These are phyloP conservation scores for Nomada fabriciana DNA, from an alignment of 2,888 invertebrate species.

Conservation along the genomic window DNA sequence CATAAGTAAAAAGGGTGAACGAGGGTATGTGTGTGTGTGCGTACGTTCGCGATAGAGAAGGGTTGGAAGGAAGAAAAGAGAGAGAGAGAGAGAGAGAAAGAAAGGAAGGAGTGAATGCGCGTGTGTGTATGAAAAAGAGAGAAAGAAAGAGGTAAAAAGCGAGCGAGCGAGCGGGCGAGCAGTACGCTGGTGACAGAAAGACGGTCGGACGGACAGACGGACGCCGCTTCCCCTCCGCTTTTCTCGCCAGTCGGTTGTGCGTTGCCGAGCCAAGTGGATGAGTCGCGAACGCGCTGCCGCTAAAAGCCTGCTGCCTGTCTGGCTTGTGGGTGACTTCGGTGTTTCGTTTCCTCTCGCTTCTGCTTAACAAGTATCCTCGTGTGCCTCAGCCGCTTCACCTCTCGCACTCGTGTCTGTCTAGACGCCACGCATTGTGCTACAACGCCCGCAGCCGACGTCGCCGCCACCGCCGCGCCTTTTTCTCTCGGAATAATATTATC, in stretches of 20 bases:
- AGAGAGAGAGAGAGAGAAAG: conserved; percentile 9
- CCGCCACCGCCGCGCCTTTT: conserved; percentile 4
- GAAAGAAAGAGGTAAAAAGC: conserved; percentile 5
- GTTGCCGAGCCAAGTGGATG: conserved; percentile 81
- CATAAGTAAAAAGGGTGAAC: not conserved
- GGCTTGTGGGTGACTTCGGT: conserved; percentile 36
- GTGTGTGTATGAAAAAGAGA: conserved; percentile 7
- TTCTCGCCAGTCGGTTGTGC: conserved; percentile 81
- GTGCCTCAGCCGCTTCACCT: conserved; percentile 18
- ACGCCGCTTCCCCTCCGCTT: conserved; percentile 69
- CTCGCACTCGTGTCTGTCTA: conserved; percentile 42
- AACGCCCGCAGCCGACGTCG: conserved; percentile 7
- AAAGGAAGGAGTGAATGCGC: conserved; percentile 8
- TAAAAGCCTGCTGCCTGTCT: conserved; percentile 47
- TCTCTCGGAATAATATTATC: conserved; percentile 41
- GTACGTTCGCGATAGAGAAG: not conserved
- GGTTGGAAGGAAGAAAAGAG: not conserved
- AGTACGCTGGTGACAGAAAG: conserved; percentile 69
- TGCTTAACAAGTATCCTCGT: conserved; percentile 23
- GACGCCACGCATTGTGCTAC: conserved; percentile 49
- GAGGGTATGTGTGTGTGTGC: not conserved
- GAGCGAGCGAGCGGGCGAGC: conserved; percentile 37
- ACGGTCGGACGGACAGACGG: conserved; percentile 62
- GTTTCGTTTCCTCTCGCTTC: conserved; percentile 37
- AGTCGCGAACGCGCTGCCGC: conserved; percentile 77